Conservation (phyloP, 2,113 vertebrate species). For the Corynorhinus townsendii region DNA sequence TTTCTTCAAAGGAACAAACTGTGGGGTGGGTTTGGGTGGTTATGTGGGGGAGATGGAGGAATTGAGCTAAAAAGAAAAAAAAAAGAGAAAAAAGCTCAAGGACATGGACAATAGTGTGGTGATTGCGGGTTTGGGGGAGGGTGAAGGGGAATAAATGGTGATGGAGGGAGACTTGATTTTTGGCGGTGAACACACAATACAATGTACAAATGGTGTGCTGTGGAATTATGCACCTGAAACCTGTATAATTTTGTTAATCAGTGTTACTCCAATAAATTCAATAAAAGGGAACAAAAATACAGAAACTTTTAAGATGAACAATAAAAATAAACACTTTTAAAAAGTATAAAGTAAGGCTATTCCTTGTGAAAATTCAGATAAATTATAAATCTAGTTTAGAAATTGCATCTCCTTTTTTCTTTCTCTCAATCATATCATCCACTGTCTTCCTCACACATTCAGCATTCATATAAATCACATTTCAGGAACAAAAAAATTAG, state of each 20-base stretch:
- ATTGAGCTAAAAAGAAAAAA: not conserved
- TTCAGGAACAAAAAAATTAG: not conserved
- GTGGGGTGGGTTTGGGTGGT: not conserved
- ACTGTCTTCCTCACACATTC: too few relatives aligned
- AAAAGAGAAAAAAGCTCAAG: too few relatives aligned
- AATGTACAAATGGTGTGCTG: not conserved
- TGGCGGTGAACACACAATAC: not conserved
- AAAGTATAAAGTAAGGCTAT: not conserved
- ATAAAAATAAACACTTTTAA: not conserved
- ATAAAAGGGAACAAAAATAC: not conserved
- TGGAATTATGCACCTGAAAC: not conserved
- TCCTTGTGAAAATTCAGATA: not conserved
- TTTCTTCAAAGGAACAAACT: not conserved
- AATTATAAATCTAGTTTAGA: not conserved
- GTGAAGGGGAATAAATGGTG: too few relatives aligned
- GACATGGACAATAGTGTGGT: too few relatives aligned
- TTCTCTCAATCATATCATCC: fast-evolving
- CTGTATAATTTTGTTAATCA: not conserved
- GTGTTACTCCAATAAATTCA: not conserved
- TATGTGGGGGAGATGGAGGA: not conserved
- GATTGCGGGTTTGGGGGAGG: too few relatives aligned
- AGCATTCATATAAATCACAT: not conserved
- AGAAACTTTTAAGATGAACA: not conserved
- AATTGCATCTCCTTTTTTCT: not conserved
- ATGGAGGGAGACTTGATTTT: not conserved